Conservation (phyloP, 2,888 invertebrate species). For the Campoletis raptor region DNA sequence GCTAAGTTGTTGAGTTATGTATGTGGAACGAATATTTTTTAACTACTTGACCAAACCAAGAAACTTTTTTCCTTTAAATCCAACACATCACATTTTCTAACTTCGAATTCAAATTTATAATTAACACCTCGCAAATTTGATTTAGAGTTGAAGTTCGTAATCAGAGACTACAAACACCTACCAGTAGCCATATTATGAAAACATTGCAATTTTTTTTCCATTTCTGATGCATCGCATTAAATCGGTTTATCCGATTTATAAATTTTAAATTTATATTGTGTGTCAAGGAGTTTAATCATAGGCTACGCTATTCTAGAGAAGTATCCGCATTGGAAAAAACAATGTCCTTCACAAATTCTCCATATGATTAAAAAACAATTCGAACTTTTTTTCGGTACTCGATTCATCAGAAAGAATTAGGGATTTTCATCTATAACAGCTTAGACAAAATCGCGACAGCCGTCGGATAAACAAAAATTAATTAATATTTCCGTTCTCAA, state of each 20-base stretch:
- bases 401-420: constrained; percentile 25
- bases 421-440: background rate
- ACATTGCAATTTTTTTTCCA: too few species aligned
- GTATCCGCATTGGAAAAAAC: background rate
- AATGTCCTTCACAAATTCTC: background rate
- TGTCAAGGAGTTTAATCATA: too few species aligned
- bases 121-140: too few species aligned
- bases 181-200: too few species aligned
- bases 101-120: background rate
- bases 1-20: background rate
- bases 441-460: constrained; percentile 7
- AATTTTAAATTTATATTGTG: too few species aligned
- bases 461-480: constrained; percentile 15
- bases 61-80: background rate
- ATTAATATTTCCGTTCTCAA: constrained; percentile 20
- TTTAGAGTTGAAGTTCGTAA: too few species aligned
- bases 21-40: background rate
- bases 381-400: constrained; percentile 21
- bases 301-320: background rate
- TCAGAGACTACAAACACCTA: too few species aligned
- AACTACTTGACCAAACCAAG: background rate
- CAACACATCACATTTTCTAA: background rate
- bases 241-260: too few species aligned
- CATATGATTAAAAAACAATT: background rate
- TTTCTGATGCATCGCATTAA: too few species aligned